Conservation (phyloP, 2,888 invertebrate species). For the Chelonus formosanus region DNA sequence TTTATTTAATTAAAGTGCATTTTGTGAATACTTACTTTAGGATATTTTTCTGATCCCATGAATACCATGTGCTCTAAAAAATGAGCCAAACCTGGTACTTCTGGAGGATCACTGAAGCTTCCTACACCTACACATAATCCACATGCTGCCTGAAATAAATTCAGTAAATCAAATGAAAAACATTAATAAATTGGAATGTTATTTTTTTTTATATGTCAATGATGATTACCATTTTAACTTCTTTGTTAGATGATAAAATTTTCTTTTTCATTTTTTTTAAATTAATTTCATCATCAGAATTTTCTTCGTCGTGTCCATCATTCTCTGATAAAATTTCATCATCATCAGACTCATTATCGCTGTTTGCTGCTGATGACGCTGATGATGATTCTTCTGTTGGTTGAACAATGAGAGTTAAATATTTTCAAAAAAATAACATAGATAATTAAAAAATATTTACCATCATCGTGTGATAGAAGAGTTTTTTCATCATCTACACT, state of each 20-base stretch:
- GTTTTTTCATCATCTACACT: constrained; percentile 23
- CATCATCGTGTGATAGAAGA: constrained; percentile 55
- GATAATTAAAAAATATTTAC: constrained; percentile 50
- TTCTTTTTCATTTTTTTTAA: no score
- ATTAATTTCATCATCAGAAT: no score
- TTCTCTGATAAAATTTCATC: no score
- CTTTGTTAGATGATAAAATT: no score
- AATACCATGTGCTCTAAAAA: constrained; percentile 94
- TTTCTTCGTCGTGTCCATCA: no score
- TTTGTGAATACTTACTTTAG: constrained; percentile 49
- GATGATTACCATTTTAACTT: no score
- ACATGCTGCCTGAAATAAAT: constrained; percentile 72
- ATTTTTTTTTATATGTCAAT: no score
- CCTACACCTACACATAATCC: constrained; percentile 81
- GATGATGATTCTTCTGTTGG: no score
- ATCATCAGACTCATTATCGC: no score
- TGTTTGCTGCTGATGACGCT: no score
- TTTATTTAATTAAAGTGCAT: constrained; percentile 64
- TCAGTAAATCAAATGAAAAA: neutral
- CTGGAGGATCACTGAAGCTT: constrained; percentile 79
- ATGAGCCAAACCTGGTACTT: constrained; percentile 83
- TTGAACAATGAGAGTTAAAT: neutral
- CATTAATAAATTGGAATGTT: no score
- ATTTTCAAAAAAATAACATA: neutral
- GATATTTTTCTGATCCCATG: constrained; percentile 92